Evolutionary conservation across 1,140 invertebrate species (phyloP).

Genomic region (Drosophila micromelanica): DNA sequence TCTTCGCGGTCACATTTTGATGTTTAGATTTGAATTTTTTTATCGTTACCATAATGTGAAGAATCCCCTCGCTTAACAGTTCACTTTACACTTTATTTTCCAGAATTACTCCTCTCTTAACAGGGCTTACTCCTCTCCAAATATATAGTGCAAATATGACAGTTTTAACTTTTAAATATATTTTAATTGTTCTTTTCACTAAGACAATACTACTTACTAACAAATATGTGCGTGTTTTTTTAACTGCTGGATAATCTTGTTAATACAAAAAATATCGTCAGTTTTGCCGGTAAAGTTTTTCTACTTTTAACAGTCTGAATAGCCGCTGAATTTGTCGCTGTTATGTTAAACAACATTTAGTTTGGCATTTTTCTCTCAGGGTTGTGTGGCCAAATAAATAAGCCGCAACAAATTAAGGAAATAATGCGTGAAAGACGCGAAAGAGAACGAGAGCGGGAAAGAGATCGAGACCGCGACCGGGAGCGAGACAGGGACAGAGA

Average conservation of each 20-base stretch:
- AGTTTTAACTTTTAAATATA: no score
- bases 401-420: not conserved
- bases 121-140: not conserved
- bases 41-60: not conserved
- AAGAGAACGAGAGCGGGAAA: slow-evolving; percentile 55
- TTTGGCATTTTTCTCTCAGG: not conserved
- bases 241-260: not conserved
- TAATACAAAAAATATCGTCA: not conserved
- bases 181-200: no score
- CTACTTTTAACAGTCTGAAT: not conserved
- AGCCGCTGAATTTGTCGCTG: not conserved
- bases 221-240: no score
- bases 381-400: not conserved
- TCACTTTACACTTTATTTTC: not conserved
- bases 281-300: not conserved
- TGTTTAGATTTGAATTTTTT: not conserved
- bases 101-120: slow-evolving; percentile 7
- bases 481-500: slow-evolving; percentile 52
- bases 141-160: no score
- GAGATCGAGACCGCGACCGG: slow-evolving; percentile 52
- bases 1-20: not conserved
- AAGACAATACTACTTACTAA: no score
- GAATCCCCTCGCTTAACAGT: not conserved
- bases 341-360: not conserved
- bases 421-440: slow-evolving; percentile 48